Evolutionary conservation across 2,113 vertebrate species (phyloP).

Genomic region (Silurus glanis): DNA sequence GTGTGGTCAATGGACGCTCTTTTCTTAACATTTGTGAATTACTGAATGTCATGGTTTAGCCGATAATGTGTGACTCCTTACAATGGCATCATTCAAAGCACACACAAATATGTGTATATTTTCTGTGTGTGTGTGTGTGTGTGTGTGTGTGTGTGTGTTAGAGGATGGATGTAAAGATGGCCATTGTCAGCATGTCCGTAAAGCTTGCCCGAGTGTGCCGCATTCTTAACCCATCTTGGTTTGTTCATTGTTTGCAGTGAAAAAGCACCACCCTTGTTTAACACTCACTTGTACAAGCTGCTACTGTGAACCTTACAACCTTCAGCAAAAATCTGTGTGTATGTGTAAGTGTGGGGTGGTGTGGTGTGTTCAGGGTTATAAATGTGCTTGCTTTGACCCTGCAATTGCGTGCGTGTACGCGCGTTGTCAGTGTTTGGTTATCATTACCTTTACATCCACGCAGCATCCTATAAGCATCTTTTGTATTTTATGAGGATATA

Average conservation of each 20-base stretch:
- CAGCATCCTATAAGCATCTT: background rate
- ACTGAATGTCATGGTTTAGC: background rate
- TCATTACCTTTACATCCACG: background rate
- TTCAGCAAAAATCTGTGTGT: background rate
- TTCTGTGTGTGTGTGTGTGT: background rate
- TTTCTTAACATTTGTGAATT: background rate
- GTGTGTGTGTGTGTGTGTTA: background rate
- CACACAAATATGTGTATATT: background rate
- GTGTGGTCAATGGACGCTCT: background rate
- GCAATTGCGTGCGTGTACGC: background rate
- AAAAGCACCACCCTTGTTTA: conserved; percentile 7
- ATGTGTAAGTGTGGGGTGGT: background rate
- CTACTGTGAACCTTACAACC: conserved; percentile 25
- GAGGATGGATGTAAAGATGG: background rate
- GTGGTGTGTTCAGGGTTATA: background rate
- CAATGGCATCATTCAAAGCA: background rate
- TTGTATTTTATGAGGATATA: background rate
- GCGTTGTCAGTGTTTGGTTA: background rate
- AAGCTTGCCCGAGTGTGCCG: background rate
- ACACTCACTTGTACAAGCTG: background rate
- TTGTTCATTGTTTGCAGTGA: conserved; percentile 30
- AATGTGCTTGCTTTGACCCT: background rate
- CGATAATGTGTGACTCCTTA: background rate
- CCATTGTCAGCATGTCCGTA: background rate
- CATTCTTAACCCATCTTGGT: background rate